Percentiles rank a stretch among this genome's conserved stretches.
Conservation (phyloP, 2,888 invertebrate species). For the Xanthorhoe designata region DNA sequence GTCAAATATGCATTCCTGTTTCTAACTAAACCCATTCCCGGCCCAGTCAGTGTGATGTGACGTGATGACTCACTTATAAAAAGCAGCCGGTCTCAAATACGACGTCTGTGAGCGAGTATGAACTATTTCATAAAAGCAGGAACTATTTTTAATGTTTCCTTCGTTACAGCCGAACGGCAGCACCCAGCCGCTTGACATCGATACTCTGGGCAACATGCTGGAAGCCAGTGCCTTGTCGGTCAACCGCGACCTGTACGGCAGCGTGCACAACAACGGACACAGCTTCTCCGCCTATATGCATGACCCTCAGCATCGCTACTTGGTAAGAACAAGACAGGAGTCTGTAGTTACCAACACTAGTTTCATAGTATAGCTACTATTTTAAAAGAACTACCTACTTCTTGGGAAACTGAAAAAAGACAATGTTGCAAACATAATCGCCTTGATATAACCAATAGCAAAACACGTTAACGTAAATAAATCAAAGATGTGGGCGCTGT, state of each 20-base stretch:
- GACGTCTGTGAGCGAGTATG: no score
- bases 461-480: background rate
- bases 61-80: no score
- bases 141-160: background rate
- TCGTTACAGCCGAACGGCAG: conserved; percentile 81
- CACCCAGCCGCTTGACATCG: conserved; percentile 84
- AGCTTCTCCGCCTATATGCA: conserved; percentile 89
- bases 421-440: background rate
- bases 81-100: no score
- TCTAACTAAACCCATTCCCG: no score
- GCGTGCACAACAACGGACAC: conserved; percentile 91
- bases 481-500: background rate
- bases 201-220: conserved; percentile 89
- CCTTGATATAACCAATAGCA: background rate
- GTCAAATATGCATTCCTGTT: no score
- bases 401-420: no score
- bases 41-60: no score
- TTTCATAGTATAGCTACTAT: no score
- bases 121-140: background rate
- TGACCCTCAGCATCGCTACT: conserved; percentile 89
- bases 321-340: conserved; percentile 70
- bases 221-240: conserved; percentile 89
- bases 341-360: background rate
- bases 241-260: conserved; percentile 88
- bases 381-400: no score